Conservation (phyloP, 2,113 vertebrate species). For the Apodemus sylvaticus region DNA sequence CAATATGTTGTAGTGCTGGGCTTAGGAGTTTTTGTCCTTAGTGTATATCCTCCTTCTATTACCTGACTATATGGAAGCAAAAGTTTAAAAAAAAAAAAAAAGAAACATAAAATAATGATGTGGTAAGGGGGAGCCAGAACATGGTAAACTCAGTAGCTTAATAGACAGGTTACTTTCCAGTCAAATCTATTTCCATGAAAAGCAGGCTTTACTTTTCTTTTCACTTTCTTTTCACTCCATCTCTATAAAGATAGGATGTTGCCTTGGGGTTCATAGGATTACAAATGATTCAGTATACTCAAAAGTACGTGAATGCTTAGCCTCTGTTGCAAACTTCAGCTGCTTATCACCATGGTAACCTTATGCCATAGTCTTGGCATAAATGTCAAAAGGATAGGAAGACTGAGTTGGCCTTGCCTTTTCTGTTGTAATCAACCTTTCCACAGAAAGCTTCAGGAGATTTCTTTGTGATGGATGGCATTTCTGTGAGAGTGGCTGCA, state of each 20-base stretch:
- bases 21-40: neutral
- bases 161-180: neutral
- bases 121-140: neutral
- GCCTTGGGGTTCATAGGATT: neutral
- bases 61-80: neutral
- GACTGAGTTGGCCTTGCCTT: neutral
- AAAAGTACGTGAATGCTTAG: neutral
- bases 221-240: neutral
- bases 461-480: neutral
- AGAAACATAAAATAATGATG: neutral
- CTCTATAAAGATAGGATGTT: neutral
- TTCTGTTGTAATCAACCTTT: slow-evolving; percentile 13
- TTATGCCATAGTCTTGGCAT: neutral
- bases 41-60: neutral
- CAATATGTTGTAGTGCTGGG: slow-evolving; percentile 4
- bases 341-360: neutral
- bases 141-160: neutral
- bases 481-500: neutral
- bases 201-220: neutral
- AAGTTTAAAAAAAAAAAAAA: neutral
- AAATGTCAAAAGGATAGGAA: neutral
- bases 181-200: neutral
- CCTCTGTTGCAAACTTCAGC: neutral
- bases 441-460: neutral
- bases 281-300: neutral